These are phyloP conservation scores for Euwallacea similis DNA, from an alignment of 1,140 invertebrate genomes.

Conservation along the genomic window DNA sequence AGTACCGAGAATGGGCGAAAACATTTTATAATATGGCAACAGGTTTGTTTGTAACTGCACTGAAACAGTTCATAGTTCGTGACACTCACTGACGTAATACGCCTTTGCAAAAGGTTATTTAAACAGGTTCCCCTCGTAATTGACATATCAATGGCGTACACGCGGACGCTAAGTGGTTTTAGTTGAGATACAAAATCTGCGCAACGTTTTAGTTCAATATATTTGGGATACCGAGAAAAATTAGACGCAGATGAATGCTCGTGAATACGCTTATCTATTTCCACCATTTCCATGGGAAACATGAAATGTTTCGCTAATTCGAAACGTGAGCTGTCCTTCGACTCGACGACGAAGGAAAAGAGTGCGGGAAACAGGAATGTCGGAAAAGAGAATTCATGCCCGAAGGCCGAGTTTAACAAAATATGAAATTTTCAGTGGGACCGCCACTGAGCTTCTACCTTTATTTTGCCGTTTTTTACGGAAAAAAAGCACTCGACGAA, in stretches of 20 bases:
- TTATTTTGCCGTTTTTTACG: too few species aligned
- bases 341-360: not conserved
- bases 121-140: constrained; percentile 27
- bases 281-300: constrained; percentile 9
- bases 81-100: constrained; percentile 18
- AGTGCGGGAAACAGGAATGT: not conserved
- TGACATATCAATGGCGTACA: constrained; percentile 29
- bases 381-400: not conserved
- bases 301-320: constrained; percentile 12
- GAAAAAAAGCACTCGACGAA: too few species aligned
- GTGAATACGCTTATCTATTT: constrained; percentile 1
- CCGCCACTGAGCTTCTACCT: too few species aligned
- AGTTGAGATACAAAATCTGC: constrained; percentile 24
- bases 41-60: constrained; percentile 19
- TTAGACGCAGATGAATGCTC: constrained; percentile 13
- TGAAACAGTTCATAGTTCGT: constrained; percentile 22
- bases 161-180: constrained; percentile 17
- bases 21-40: constrained; percentile 13
- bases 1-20: constrained; percentile 18
- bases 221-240: constrained; percentile 11
- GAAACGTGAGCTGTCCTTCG: constrained; percentile 2
- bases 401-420: not conserved
- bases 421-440: too few species aligned
- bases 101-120: constrained; percentile 22
- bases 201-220: constrained; percentile 12